Evolutionary conservation across 2,113 vertebrate genomes (phyloP), one percentile per base, ranked within the genome.

Genomic region (Larimichthys crocea): DNA sequence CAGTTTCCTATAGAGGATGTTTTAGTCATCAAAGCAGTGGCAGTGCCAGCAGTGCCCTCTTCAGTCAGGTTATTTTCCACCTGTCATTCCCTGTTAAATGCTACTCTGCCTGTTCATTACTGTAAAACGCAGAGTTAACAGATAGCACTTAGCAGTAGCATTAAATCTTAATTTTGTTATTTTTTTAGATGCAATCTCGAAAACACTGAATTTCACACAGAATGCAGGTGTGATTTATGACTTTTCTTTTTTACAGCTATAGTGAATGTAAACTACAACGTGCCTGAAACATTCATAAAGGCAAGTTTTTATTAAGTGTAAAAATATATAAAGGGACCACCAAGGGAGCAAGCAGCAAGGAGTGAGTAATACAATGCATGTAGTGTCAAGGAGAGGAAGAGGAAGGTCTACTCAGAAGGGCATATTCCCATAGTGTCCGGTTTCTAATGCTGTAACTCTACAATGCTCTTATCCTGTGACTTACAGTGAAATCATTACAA

Each of bases 401-500:
- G 82, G 82, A 89, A 89, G 82, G 72, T 66, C 65, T 52, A 65
- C 61, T 76, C 49, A 78, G 60, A 8, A 20, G 78, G 79, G 79
- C 11, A 64, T 59, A 10, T 78, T 79, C 74, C 66, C 83, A 84
- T 56, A 15, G 24, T 26, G 22, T 56, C 10, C 53, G 10, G n/a
- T 65, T 75, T 1, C 46, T 31, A 60, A 48, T 44, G 55, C 80
- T 80, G 35, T 2, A 76, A 42, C 48, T 78, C 24, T 22, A 59
- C 65, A 76, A 44, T 26, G 35, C 73, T 49, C 66, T 72, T 76
- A 89, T 88, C 88, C 88, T 64, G 22, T 92, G 91, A 94, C 81
- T 86, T 67, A 68, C 3, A 60, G 31, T 72, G 81, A 84, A 6
- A 57, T 92, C 89, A 92, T 59, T 59, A 69, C 26, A 84, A 69